Evolutionary conservation across 2,113 vertebrate species (phyloP).

Genomic region (Larimichthys crocea): DNA sequence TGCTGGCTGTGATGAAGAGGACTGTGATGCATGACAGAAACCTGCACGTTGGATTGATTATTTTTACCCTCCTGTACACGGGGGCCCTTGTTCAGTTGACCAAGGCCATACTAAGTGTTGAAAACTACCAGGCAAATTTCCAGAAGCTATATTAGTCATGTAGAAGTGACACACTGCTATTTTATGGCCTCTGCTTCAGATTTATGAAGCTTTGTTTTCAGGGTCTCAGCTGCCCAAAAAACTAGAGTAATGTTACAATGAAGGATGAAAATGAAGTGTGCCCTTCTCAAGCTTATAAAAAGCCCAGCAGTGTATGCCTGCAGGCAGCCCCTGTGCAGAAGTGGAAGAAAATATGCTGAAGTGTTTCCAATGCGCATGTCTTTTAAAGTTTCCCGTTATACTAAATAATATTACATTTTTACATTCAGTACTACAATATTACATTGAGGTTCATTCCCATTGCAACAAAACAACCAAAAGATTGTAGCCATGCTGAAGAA

Average conservation of each 20-base stretch:
- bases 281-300: neutral
- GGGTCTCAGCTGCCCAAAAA: neutral
- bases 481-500: neutral
- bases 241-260: constrained; percentile 12
- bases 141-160: constrained; percentile 52
- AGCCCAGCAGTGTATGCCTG: neutral
- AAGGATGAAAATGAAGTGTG: constrained; percentile 9
- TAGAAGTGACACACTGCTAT: constrained; percentile 37
- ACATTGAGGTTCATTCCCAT: no score
- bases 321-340: neutral
- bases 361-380: neutral
- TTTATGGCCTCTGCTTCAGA: constrained; percentile 32
- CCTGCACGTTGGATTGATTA: constrained; percentile 41
- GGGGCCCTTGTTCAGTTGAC: constrained; percentile 33
- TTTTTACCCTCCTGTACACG: constrained; percentile 31
- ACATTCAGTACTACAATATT: neutral
- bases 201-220: constrained; percentile 42
- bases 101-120: constrained; percentile 48
- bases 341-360: neutral
- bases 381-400: neutral
- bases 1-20: neutral
- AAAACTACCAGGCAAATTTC: constrained; percentile 51
- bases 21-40: constrained; percentile 18
- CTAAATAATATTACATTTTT: neutral
- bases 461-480: no score